Base-by-base conservation (phyloP, 2,888 invertebrate genomes). In the Phania funesta region DNA sequence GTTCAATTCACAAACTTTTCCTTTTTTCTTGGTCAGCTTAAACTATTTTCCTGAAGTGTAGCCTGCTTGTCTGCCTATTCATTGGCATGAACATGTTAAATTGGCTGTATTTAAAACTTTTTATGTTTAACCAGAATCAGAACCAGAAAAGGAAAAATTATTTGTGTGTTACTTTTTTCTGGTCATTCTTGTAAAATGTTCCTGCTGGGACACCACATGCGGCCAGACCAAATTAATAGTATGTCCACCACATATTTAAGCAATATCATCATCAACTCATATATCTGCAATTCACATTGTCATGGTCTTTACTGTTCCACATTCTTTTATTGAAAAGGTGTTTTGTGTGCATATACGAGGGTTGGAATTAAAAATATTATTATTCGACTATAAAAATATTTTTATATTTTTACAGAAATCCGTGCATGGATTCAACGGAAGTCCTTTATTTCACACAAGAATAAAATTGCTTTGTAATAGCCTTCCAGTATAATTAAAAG, bases 171-270 rank as follows among this genome's bases (percentile, higher is more conserved):
- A 13, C n/a, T 29, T 41, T 1, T 24, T 24, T 44, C 18, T 29
- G 48, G 16, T 3, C 18, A 24, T 50, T 50, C 35, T 24, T 58
- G 32, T 60, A 26, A 48, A 62, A 13, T n/a, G 38, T 60, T 73
- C 73, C 67, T 58, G 82, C 71, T 41, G 78, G 26, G 67, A 65
- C 73, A 62, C 78, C 84, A 84, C 84, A 86, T 85, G 85, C 82
- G 84, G 83, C 75, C 80, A 67, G 44, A 76, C 64, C 62, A 76
- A 79, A 83, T 80, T 81, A 85, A 84, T 82, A 64, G 18, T 70
- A 58, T 52, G 80, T 74, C 76, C 76, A 70, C 77, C 74, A 60
- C 64, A 65, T 50, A 60, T 77, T 58, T 54, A 70, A 77, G 71
- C 56, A 74, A 78, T 54, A 68, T 44, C 56, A 50, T 70, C 46